phyloP scores from a whole-genome alignment of 64 coral and sea anemone genomes.

The Porites lutea region DNA sequence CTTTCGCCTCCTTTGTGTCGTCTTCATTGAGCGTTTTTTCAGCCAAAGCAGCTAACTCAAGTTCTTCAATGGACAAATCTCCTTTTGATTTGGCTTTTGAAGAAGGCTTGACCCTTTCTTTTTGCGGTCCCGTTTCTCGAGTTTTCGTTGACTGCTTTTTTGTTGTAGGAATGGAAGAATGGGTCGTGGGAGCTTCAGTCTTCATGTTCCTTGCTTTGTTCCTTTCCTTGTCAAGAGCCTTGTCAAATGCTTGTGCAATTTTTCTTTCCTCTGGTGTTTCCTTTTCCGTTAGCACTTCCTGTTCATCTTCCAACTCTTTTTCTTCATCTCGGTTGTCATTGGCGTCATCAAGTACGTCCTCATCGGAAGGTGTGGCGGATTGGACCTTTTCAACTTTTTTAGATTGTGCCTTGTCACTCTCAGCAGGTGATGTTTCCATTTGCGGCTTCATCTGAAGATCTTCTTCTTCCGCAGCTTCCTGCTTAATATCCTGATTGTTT shows the following conservation, averaged over 20 bases:
- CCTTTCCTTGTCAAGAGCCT: conserved; percentile 38
- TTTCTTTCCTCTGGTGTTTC: neutral
- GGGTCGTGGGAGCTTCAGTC: neutral
- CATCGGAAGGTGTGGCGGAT: neutral
- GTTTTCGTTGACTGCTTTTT: neutral
- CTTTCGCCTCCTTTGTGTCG: neutral
- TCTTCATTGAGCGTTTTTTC: neutral
- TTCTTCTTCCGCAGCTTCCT: conserved; percentile 11
- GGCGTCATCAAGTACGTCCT: neutral
- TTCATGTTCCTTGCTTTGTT: neutral
- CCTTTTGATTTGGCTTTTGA: neutral
- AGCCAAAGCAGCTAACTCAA: conserved; percentile 8
- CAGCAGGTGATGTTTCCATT: neutral
- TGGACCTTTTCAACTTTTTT: neutral
- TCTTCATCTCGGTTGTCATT: neutral
- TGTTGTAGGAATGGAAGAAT: neutral
- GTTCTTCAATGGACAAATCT: conserved; percentile 23
- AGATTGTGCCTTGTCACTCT: neutral
- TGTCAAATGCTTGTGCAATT: conserved; percentile 15
- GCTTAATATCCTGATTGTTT: no score
- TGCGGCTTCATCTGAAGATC: neutral
- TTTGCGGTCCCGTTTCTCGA: neutral
- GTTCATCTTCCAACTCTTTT: neutral
- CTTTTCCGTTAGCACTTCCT: neutral
- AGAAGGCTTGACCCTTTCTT: neutral